These are phyloP conservation scores for Tragelaphus imberbis DNA, from an alignment of 2,113 vertebrate species.

Conservation along the genomic window DNA sequence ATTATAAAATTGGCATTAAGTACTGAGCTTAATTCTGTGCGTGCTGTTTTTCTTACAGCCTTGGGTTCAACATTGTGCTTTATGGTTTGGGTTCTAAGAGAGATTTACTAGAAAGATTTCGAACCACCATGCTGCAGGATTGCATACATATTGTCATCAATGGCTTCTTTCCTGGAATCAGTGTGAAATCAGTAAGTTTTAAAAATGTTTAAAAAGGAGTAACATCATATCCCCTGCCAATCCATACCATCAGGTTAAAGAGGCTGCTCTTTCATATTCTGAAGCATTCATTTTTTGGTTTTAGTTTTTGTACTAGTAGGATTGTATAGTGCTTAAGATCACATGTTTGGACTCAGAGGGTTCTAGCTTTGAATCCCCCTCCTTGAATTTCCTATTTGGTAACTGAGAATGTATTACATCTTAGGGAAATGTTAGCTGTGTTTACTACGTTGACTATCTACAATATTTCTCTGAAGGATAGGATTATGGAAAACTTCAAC, in stretches of 20 bases:
- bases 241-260: neutral
- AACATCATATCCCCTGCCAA: neutral
- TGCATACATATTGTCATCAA: constrained; percentile 93
- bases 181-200: constrained; percentile 90
- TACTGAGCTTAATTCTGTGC: constrained; percentile 50
- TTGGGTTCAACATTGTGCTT: constrained; percentile 94
- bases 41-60: constrained; percentile 74
- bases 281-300: neutral
- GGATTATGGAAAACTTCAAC: neutral
- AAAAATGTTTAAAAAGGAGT: constrained; percentile 17
- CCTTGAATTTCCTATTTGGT: neutral
- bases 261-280: neutral
- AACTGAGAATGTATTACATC: neutral
- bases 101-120: constrained; percentile 92
- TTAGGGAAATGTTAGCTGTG: neutral
- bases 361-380: neutral
- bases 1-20: neutral
- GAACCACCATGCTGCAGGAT: constrained; percentile 83
- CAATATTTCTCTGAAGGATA: neutral
- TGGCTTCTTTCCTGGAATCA: constrained; percentile 96
- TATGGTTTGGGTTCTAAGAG: constrained; percentile 97
- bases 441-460: neutral
- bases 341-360: neutral
- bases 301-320: neutral
- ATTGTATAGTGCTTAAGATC: neutral